Base-by-base conservation (phyloP, 2,888 invertebrate species). In the Orthosia gracilis region DNA sequence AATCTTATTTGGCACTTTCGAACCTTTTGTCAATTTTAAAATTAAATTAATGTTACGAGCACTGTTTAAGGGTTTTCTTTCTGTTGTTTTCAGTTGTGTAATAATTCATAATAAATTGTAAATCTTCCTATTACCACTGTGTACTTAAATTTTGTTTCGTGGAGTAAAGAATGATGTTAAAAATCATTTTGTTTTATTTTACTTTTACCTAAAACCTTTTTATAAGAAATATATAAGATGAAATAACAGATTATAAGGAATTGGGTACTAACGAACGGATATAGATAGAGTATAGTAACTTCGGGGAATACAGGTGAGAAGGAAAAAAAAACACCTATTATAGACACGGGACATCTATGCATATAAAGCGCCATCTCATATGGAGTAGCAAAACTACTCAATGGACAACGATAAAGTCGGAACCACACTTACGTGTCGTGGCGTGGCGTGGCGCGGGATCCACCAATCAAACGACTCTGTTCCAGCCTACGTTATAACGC, bases 91-190 rank as follows among this genome's bases (percentile, higher is more conserved):
- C 23, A 26, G 66, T 78, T 82, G 69, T 23, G 54, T 79, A 69
- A 69, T 80, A 69, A 64, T 72, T 57, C 54, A 21, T 75, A 63
- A 57, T 61, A 73, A 69, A 73, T 55, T 82, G 49, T 74, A 57
- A 45, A 59, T 64, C 72, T 74, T 68, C 31, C 47, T 80, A 83
- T 87, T 87, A 88, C 84, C 78, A 87, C 82, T 87, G 85, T 91
- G 88, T 90, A 89, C 84, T 88, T 87, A 78, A 80, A 84, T 91
- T 93, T 91, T 88, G 87, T 92, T 93, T 92, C 86, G 88, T 92
- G 91, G 89, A 93, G 91, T 93, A 93, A 93, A 90, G 88, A 90
- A 92, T 89, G 91, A 92, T 92, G 93, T 92, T 92, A 89, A 81
- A 83, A 26, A 84, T 74, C 15, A n/a, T 49, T 82, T 82, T 74